Base-by-base conservation (phyloP, 2,113 vertebrate species). In the Otocyon megalotis region DNA sequence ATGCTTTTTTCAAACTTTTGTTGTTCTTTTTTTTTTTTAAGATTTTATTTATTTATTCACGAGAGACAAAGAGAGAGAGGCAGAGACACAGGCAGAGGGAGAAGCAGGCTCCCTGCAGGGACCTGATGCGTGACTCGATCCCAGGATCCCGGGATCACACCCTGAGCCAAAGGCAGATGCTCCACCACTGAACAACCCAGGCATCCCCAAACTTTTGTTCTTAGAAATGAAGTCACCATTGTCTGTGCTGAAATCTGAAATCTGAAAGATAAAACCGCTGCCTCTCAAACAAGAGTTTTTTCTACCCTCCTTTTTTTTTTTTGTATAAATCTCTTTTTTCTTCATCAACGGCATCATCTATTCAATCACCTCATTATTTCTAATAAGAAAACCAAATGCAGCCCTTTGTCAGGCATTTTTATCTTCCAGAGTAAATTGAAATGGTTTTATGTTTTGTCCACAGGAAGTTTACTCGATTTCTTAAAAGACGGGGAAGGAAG, bases 391-490 rank as follows among this genome's bases (percentile, higher is more conserved):
- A 56, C 53, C 63, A 72, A n/a, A 30, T 62, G 10, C 5, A 85
- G 9, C 81, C 48, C 77, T 74, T 65, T 8, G 0, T 65, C 71
- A 50, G 87, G 77, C 35, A 84, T 81, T 48, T 89, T 89, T 65
- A 35, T 48, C 94, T 93, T 94, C 95, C 83, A 83, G 35, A 80
- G 22, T 77, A 63, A 82, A 82, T 67, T 81, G 11, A 90, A 96
- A 89, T 67, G 93, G 14, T 97, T 95, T 98, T 87, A 67, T 98
- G 97, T 96, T 98, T 97, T 86, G 14, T 97, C 98, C 74, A 0
- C 95, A 99, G 99, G 99, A 97, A 99, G 99, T 97, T 99, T 99
- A 97, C 99, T 99, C 94, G 99, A 99, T 96, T 99, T 98, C 97
- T 97, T 98, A 84, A 98, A 98, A 96, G 98, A 98, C 20, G 97